Base-by-base conservation (phyloP, 2,113 vertebrate genomes). In the Athene cunicularia region DNA sequence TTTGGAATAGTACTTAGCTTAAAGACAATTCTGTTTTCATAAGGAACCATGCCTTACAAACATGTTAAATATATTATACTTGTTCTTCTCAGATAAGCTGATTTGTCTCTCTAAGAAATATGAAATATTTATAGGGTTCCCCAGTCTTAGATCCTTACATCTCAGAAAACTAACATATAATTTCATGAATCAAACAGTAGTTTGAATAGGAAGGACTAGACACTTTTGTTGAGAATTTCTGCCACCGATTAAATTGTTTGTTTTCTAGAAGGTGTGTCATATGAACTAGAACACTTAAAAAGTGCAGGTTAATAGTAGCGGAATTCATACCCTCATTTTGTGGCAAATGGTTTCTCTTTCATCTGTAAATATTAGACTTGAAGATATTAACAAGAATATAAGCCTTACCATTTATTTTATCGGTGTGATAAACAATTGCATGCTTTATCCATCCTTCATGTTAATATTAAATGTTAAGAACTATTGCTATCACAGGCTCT, bases 61-160 rank as follows among this genome's bases (percentile, higher is more conserved):
- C 76, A 47, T 18, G 26, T 77, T 93, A 72, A 86, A 74, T 83
- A 37, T 45, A 50, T 71, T 70, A 66, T 37, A 76, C 20, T 86
- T 59, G 37, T 88, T 88, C 70, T 73, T 85, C 50, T 67, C 49
- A 74, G 73, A 56, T 88, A 90, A 90, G 19, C 50, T 77, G 64
- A 63, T 22, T 80, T 96, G 53, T 11, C 21, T 77, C 55, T 85
- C 5, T 68, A 63, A 80, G 63, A 74, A 86, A 45, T 62, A 81
- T 53, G 27, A 89, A 84, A 92, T 87, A 92, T 71, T 95, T 24
- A 77, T 89, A 47, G 83, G 64, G 79, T 91, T 90, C 84, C 90
- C 43, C 41, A 62, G 56, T 49, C 56, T 79, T 60, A 92, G 35
- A 84, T 81, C 80, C 55, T 67, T 86, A 86, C 12, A 59, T 83